Evolutionary conservation across 2,113 vertebrate species (phyloP).

Genomic region (Trochalopteron elliotii): DNA sequence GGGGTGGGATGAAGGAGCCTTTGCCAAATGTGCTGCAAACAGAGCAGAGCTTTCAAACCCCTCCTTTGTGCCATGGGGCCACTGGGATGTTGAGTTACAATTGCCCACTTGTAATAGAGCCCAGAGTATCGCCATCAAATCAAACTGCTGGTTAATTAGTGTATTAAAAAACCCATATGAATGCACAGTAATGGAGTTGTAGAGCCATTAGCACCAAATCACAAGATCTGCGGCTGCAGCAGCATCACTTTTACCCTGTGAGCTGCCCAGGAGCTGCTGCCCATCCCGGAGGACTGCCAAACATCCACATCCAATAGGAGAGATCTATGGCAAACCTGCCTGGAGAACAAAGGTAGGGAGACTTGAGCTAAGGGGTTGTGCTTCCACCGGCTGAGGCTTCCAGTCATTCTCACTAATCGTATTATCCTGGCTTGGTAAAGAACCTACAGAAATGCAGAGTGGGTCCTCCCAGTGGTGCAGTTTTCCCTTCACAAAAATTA

Average conservation of each 20-base stretch:
- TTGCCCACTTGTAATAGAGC: background rate
- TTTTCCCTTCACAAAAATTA: background rate
- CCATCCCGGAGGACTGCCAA: accelerated
- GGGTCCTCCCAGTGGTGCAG: background rate
- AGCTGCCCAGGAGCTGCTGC: background rate
- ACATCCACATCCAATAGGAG: background rate
- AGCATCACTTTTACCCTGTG: background rate
- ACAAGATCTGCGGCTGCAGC: background rate
- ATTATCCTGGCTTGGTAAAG: background rate
- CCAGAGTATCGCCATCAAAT: background rate
- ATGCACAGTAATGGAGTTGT: background rate
- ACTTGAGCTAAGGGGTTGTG: background rate
- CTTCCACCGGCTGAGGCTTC: background rate
- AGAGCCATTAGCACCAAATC: background rate
- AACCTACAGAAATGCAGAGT: background rate
- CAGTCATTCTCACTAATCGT: background rate
- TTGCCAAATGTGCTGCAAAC: background rate
- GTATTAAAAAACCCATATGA: background rate
- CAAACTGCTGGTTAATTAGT: background rate
- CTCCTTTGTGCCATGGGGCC: background rate
- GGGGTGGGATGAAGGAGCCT: background rate
- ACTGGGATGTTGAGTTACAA: background rate
- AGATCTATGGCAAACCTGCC: background rate
- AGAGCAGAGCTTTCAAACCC: background rate
- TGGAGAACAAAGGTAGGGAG: background rate